Conservation (phyloP, 1,140 invertebrate genomes). For the Micrasema minimum region DNA sequence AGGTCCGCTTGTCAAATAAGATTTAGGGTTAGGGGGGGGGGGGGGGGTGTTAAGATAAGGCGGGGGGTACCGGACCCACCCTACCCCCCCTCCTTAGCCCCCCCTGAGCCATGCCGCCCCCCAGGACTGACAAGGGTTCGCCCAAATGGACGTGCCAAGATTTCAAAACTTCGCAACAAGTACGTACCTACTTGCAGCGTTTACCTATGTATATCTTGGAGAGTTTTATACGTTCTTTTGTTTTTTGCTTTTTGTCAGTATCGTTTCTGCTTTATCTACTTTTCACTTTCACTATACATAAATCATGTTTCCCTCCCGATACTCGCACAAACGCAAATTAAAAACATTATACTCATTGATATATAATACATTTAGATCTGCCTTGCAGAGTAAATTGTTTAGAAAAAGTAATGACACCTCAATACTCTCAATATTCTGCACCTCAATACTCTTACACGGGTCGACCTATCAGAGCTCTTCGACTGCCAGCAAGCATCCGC, state of each 20-base stretch:
- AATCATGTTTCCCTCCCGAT: not conserved
- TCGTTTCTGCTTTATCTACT: not conserved
- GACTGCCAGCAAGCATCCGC: too few species aligned
- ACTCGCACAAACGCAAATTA: too few species aligned
- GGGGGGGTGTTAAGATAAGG: constrained; percentile 6
- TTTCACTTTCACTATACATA: not conserved
- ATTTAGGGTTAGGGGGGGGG: constrained; percentile 45
- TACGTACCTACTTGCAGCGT: constrained; percentile 33
- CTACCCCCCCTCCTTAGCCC: not conserved
- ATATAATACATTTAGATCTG: too few species aligned
- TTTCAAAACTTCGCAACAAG: constrained; percentile 50
- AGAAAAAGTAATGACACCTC: too few species aligned
- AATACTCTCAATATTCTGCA: too few species aligned
- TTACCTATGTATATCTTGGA: not conserved
- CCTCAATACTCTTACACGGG: too few species aligned
- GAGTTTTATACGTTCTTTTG: not conserved
- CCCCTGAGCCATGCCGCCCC: constrained; percentile 9
- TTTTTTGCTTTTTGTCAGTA: not conserved
- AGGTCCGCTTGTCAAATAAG: constrained; percentile 52
- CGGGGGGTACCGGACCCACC: constrained; percentile 40
- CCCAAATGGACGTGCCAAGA: constrained; percentile 54
- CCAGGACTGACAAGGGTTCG: constrained; percentile 51
- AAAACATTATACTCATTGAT: too few species aligned
- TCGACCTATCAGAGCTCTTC: too few species aligned
- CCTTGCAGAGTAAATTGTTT: too few species aligned